Percentiles rank a stretch among this genome's conserved stretches.
Conservation (phyloP, 1,140 invertebrate species). For the Drosophila leontia region DNA sequence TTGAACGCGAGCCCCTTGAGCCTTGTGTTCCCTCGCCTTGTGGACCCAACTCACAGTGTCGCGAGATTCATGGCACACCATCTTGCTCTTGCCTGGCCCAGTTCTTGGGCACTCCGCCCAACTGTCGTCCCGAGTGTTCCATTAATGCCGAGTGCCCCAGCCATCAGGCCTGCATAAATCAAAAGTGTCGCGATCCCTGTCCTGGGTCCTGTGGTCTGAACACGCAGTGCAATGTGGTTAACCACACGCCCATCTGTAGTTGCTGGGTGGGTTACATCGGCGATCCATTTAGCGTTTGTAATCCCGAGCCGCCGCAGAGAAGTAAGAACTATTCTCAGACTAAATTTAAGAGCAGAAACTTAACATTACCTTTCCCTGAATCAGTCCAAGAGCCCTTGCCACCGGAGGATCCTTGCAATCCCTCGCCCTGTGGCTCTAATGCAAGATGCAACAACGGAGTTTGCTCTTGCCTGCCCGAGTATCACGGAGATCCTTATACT, state of each 20-base stretch:
- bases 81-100: slow-evolving; percentile 91
- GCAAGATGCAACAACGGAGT: slow-evolving; percentile 68
- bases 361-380: slow-evolving; percentile 10
- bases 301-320: slow-evolving; percentile 83
- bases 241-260: slow-evolving; percentile 93
- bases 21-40: slow-evolving; percentile 93
- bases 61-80: slow-evolving; percentile 89
- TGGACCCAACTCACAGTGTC: slow-evolving; percentile 92
- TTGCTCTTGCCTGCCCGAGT: slow-evolving; percentile 86
- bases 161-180: slow-evolving; percentile 92
- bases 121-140: slow-evolving; percentile 92
- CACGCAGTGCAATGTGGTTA: slow-evolving; percentile 92
- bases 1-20: slow-evolving; percentile 84
- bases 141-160: slow-evolving; percentile 93
- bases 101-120: slow-evolving; percentile 91
- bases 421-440: slow-evolving; percentile 91
- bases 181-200: slow-evolving; percentile 93
- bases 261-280: slow-evolving; percentile 90
- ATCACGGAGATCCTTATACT: slow-evolving; percentile 88
- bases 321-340: slow-evolving; percentile 50
- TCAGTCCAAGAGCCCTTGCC: slow-evolving; percentile 56
- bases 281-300: slow-evolving; percentile 89
- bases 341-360: background rate
- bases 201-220: slow-evolving; percentile 91
- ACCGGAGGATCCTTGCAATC: slow-evolving; percentile 88